phyloP scores from a whole-genome alignment of 2,888 invertebrate species.

The Troilus luridus region DNA sequence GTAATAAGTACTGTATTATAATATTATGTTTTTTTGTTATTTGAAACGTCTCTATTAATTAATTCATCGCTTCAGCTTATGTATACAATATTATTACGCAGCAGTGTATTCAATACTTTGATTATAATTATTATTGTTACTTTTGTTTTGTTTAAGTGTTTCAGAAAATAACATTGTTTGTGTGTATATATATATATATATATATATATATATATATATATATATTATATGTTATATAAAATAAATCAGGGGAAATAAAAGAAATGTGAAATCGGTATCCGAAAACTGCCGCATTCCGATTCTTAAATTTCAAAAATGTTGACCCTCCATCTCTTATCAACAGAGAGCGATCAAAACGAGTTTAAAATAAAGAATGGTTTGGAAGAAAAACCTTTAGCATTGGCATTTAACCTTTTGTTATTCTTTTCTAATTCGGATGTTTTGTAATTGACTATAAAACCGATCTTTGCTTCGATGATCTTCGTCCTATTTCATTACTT shows the following conservation, averaged over 20 bases:
- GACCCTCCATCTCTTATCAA: background rate
- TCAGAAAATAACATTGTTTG: no score
- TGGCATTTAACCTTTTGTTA: background rate
- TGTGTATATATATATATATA: no score
- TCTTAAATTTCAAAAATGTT: conserved; percentile 11
- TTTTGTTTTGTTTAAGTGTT: no score
- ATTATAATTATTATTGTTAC: no score
- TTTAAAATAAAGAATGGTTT: background rate
- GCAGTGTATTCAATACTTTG: no score
- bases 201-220: no score
- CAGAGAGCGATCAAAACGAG: background rate
- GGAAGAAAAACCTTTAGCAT: background rate
- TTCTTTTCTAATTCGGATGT: background rate
- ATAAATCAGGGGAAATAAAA: background rate
- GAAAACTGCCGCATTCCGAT: background rate
- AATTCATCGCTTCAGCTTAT: no score
- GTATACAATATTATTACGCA: no score
- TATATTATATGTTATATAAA: background rate
- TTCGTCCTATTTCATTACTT: background rate
- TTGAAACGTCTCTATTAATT: no score
- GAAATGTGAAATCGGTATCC: background rate
- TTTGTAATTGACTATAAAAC: background rate
- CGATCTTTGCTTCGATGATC: background rate
- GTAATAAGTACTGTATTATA: no score
- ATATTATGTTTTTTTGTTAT: no score